These are phyloP conservation scores for Polypterus senegalus DNA, from an alignment of 2,113 vertebrate genomes.

Conservation along the genomic window DNA sequence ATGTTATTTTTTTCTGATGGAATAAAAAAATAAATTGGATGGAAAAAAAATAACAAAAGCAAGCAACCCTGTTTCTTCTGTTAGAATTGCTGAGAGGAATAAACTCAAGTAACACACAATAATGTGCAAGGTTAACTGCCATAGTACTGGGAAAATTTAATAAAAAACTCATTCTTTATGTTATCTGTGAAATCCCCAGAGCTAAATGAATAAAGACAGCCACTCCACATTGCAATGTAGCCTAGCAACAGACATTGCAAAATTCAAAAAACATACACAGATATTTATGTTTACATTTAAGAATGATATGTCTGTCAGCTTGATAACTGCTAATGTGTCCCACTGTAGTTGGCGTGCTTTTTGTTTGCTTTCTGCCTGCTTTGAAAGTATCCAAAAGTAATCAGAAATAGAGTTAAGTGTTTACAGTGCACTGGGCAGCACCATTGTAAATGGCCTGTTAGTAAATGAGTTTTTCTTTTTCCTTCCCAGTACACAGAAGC, in stretches of 20 bases:
- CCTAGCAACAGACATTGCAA: slow-evolving; percentile 20
- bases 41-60: too few relatives aligned
- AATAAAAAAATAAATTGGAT: too few relatives aligned
- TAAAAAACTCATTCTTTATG: slow-evolving; percentile 14
- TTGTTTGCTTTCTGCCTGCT: background rate
- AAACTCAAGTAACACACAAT: background rate
- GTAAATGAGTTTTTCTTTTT: too few relatives aligned
- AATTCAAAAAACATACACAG: slow-evolving; percentile 14
- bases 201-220: slow-evolving; percentile 13
- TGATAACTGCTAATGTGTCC: slow-evolving; percentile 12
- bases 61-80: too few relatives aligned
- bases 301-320: slow-evolving; percentile 19
- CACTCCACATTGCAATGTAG: slow-evolving; percentile 16
- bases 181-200: slow-evolving; percentile 10
- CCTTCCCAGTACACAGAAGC: too few relatives aligned
- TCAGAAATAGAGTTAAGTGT: too few relatives aligned
- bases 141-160: slow-evolving; percentile 10
- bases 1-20: too few relatives aligned
- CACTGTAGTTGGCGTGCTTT: background rate
- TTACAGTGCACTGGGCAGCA: too few relatives aligned
- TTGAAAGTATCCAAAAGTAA: slow-evolving; percentile 1
- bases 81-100: too few relatives aligned
- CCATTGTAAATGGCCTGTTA: too few relatives aligned
- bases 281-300: slow-evolving; percentile 21
- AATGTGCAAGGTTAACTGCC: slow-evolving; percentile 11